phyloP scores from a whole-genome alignment of 2,888 invertebrate genomes.

The Bruchidius siliquastri region DNA sequence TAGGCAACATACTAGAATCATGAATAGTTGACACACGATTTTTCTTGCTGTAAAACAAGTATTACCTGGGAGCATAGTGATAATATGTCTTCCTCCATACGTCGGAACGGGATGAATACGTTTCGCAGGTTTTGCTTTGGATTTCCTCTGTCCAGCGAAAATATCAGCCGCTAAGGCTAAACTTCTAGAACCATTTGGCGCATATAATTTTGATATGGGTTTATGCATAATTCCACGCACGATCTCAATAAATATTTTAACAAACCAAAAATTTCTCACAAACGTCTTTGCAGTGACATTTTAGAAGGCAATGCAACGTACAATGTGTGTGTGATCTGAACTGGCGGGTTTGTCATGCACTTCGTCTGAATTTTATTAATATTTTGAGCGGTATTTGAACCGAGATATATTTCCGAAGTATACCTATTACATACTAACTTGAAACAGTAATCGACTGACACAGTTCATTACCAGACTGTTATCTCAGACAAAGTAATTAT shows the following conservation, averaged over 20 bases:
- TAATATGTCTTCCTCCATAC: slow-evolving; percentile 29
- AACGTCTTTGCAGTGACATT: not conserved
- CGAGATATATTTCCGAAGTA: not conserved
- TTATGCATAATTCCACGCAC: not conserved
- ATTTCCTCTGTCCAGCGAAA: slow-evolving; percentile 18
- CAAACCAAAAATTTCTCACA: not conserved
- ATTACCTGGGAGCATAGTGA: slow-evolving; percentile 32
- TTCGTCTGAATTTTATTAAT: not conserved
- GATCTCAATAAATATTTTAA: not conserved
- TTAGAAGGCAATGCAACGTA: not conserved
- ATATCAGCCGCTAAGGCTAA: slow-evolving; percentile 18
- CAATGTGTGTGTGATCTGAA: too few species aligned
- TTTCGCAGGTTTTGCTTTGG: slow-evolving; percentile 9
- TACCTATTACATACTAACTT: too few species aligned
- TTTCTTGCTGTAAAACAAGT: too few species aligned
- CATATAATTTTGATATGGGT: not conserved
- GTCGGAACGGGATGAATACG: slow-evolving; percentile 10
- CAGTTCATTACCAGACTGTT: not conserved
- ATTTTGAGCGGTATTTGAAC: not conserved
- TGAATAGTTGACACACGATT: too few species aligned
- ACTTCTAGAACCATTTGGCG: not conserved
- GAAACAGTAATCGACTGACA: too few species aligned
- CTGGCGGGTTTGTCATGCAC: not conserved
- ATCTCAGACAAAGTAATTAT: not conserved
- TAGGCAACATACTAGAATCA: too few species aligned